Evolutionary conservation across 2,797 vertebrate genomes (phyloP), one percentile per base, ranked within the genome.

Genomic region (Percopsis omiscomaycus): DNA sequence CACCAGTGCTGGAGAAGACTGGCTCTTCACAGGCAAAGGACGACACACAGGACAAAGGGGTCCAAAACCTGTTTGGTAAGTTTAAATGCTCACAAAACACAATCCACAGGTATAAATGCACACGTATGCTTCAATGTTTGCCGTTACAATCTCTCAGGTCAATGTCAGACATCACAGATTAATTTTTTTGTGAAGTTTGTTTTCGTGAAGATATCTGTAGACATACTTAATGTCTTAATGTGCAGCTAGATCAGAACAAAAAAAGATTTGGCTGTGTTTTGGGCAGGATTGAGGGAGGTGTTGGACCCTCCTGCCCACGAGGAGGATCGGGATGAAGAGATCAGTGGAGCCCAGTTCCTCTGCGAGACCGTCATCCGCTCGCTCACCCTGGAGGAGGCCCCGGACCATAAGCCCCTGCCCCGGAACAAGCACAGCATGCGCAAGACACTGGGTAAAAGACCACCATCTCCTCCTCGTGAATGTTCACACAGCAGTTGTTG

Each of bases 291-390:
- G 27, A 65, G 48, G 53, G 94, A 92, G 72, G 54, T 74, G 66
- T 83, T 89, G 11, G 92, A 91, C 54, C 8, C 80, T 0, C 30
- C 76, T 14, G 73, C 69, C 37, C 90, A 86, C 16, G 96, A 98
- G 51, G 97, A 98, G 68, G 91, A 89, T 64, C 59, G 88, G 16
- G 97, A 99, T 11, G 97, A 97, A 82, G 97, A 98, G 74, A 95
- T 99, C 87, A 99, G 97, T 1, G 96, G 97, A 52, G 97, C 95
- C 5, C 97, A 99, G 88, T 99, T 99, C 84, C 96, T 98, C 46
- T 99, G 96, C 37, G 97, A 99, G 90, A 99, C 97, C 0, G 94
- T 99, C 2, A 98, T 99, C 78, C 94, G 96, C 32, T 98, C 97
- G 8, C 94, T 98, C 8, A 95, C 97, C 2, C 71, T 98, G 76